Evolutionary conservation across 2,797 vertebrate species (phyloP), one percentile per base, ranked within the genome.

Genomic region (Anomalospiza imberbis): DNA sequence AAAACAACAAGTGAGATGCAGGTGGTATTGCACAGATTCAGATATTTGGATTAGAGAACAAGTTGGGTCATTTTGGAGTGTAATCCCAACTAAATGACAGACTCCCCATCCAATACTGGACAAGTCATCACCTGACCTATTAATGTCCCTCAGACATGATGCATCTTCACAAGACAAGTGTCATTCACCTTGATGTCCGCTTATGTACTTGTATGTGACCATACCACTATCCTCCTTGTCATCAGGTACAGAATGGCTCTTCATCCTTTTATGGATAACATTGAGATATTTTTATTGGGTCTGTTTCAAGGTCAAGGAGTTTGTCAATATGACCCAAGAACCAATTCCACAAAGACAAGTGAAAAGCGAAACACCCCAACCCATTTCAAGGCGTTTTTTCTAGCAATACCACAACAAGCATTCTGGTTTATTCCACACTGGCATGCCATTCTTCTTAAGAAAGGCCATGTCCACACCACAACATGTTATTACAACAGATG

Each of bases 381-480:
- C 29, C 75, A 89, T 62, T 79, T 86, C 28, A 72, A 76, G 61
- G 62, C 1, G 0, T 67, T 81, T 2, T 0, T 42, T 67, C 57
- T 81, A 85, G 40, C 91, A 57, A 85, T 55, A 68, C 45, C 85
- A 85, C 48, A 77, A 67, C 19, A 78, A 89, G 65, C 14, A 26
- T 42, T 47, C 38, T 63, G 57, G 61, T 88, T 92, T 58, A 93
- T 67, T 85, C 79, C 95, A 89, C 71, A n/a, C 13, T 47, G 31
- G 76, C 79, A 80, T 21, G 38, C 40, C 60, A 31, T 26, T 58
- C 71, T 83, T 91, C 94, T 78, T 91, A 79, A 67, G 86, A 95
- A 94, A 91, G 75, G 72, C 89, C 77, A 54, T 4, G 20, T 58
- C 73, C 91, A 85, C 78, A 84, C 45, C 77, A 76, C 40, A 91